Conservation (phyloP, 2,797 vertebrate species). For the Coreius guichenoti region DNA sequence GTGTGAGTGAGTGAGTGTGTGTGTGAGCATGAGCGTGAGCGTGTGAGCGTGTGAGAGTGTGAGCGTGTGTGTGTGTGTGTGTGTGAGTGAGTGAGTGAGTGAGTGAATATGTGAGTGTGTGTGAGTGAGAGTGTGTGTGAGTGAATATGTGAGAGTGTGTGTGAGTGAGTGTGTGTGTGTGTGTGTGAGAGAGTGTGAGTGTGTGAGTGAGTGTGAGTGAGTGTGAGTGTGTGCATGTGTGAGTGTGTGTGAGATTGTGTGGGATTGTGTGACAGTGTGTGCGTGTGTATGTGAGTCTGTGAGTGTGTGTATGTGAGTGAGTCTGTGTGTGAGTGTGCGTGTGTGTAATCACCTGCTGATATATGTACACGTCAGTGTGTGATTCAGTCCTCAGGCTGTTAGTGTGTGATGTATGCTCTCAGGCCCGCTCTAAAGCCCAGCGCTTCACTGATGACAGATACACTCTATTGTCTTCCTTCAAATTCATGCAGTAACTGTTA, state of each 20-base stretch:
- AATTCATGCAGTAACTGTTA: conserved; percentile 27
- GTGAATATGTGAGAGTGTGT: no score
- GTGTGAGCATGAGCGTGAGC: no score
- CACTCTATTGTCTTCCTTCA: conserved; percentile 47
- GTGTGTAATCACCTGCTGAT: conserved; percentile 6
- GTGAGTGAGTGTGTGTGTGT: no score
- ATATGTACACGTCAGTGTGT: not conserved
- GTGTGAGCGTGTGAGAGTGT: not conserved
- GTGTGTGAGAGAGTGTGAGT: no score
- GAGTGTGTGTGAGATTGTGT: not conserved
- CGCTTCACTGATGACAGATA: conserved; percentile 38
- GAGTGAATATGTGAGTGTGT: no score
- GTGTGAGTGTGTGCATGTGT: not conserved
- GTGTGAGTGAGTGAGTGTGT: no score
- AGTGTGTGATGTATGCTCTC: conserved; percentile 18
- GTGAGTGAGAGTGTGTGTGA: no score
- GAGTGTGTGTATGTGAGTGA: conserved; percentile 14
- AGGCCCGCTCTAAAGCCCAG: conserved; percentile 9
- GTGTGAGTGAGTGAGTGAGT: no score
- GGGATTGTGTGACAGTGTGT: not conserved
- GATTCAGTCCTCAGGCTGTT: conserved; percentile 26
- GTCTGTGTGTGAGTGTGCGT: not conserved
- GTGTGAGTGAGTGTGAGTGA: not conserved
- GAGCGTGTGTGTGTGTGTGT: no score
- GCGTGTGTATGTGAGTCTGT: not conserved